Conservation (phyloP, 2,888 invertebrate species). For the Drosophila buzzatii region DNA sequence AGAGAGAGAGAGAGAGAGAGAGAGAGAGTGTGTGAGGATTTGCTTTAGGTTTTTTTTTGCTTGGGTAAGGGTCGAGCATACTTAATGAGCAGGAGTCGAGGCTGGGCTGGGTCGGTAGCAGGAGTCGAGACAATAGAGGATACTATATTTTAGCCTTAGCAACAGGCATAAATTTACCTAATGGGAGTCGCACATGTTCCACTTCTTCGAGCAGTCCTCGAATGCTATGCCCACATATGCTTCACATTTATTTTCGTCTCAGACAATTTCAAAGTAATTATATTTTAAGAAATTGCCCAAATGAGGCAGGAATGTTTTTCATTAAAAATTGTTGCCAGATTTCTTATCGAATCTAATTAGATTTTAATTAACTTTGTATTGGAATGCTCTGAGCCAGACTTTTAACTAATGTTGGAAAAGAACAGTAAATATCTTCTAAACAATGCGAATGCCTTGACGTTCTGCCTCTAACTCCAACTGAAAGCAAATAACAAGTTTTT, state of each 20-base stretch:
- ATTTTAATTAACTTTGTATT: neutral
- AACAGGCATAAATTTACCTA: slow-evolving; percentile 55
- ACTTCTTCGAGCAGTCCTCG: neutral
- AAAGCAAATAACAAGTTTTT: slow-evolving; percentile 17
- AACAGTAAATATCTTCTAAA: neutral
- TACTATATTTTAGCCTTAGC: slow-evolving; percentile 51
- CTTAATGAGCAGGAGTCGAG: slow-evolving; percentile 59
- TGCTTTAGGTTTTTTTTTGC: neutral
- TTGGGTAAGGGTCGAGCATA: slow-evolving; percentile 34
- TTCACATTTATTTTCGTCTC: neutral
- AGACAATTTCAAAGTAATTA: neutral
- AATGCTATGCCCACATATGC: neutral
- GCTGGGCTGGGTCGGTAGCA: neutral
- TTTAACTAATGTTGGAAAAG: neutral
- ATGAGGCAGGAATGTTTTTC: neutral
- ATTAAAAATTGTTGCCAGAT: neutral
- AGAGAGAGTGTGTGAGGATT: neutral
- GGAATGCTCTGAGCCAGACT: neutral
- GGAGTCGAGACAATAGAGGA: slow-evolving; percentile 25
- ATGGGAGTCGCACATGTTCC: slow-evolving; percentile 25
- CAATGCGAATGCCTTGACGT: neutral
- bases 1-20: no score
- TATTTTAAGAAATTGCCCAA: neutral
- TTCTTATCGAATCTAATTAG: neutral
- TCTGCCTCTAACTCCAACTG: no score